Conservation (phyloP, 2,888 invertebrate genomes). For the Tethea ocularis region DNA sequence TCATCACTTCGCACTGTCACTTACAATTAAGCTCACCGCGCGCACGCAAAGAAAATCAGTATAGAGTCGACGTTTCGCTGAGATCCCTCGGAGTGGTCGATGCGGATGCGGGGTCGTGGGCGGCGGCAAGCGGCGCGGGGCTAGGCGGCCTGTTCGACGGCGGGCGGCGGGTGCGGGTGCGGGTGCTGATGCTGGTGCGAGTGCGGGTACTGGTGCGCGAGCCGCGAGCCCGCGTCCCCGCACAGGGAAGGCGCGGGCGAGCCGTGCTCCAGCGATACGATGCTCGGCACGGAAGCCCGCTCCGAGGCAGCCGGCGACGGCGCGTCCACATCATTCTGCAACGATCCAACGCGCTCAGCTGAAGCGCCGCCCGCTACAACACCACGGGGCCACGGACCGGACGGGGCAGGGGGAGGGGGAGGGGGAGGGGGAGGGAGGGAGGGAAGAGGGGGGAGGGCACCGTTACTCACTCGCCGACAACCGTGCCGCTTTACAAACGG, state of each 20-base stretch:
- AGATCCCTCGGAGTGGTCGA: constrained; percentile 13
- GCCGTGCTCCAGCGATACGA: constrained; percentile 50
- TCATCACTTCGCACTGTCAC: constrained; percentile 4
- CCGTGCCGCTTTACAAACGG: constrained; percentile 47
- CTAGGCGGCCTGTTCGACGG: neutral
- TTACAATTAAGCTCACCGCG: constrained; percentile 17
- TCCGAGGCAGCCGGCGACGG: constrained; percentile 74
- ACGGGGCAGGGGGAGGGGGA: constrained; percentile 26
- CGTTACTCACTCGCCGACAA: constrained; percentile 71
- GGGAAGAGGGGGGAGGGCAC: constrained; percentile 45
- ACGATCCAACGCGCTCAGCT: constrained; percentile 79
- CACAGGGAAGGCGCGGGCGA: constrained; percentile 24
- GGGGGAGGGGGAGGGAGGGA: constrained; percentile 24
- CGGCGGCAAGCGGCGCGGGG: constrained; percentile 22
- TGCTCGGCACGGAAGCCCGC: constrained; percentile 57
- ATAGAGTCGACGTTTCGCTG: constrained; percentile 12
- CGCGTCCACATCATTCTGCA: constrained; percentile 82
- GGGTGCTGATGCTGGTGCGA: constrained; percentile 23
- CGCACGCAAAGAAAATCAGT: constrained; percentile 33
- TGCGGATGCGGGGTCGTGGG: constrained; percentile 19
- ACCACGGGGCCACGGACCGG: constrained; percentile 15
- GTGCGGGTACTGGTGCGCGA: constrained; percentile 21
- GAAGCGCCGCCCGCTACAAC: constrained; percentile 68
- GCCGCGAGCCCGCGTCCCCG: constrained; percentile 17
- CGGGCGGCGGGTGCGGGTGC: constrained; percentile 25